phyloP scores from a whole-genome alignment of 1,140 invertebrate genomes.

The Lasioglossum baleicum region DNA sequence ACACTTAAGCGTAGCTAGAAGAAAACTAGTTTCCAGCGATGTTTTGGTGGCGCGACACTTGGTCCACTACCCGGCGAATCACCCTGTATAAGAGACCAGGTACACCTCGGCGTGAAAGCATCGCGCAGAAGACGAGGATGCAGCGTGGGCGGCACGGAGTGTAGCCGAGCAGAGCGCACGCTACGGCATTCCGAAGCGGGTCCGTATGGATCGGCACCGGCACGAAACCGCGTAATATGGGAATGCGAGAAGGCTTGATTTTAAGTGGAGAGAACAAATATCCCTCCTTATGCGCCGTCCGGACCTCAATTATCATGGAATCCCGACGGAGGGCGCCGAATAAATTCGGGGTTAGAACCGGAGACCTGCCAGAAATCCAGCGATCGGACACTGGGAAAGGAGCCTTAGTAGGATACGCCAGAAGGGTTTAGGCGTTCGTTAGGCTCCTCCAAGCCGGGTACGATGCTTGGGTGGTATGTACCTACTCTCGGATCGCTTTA shows the following conservation, averaged over 20 bases:
- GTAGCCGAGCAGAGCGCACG: slow-evolving; percentile 41
- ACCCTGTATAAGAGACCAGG: too few species aligned
- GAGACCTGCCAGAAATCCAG: slow-evolving; percentile 23
- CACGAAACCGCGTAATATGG: slow-evolving; percentile 69
- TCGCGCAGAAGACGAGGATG: slow-evolving; percentile 20
- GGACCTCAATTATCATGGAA: slow-evolving; percentile 70
- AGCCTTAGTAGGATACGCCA: neutral
- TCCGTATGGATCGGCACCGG: slow-evolving; percentile 13
- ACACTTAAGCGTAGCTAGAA: too few species aligned
- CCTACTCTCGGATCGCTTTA: neutral
- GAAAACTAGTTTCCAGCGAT: too few species aligned
- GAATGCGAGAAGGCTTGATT: slow-evolving; percentile 64
- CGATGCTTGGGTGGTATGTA: neutral
- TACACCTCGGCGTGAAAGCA: neutral
- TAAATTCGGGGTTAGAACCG: slow-evolving; percentile 56
- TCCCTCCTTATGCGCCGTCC: slow-evolving; percentile 44
- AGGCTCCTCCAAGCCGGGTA: too few species aligned
- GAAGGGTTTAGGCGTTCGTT: too few species aligned
- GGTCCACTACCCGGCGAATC: too few species aligned
- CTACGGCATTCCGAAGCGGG: slow-evolving; percentile 61
- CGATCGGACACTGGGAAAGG: slow-evolving; percentile 35
- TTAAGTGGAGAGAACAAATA: slow-evolving; percentile 70
- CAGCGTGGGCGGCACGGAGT: slow-evolving; percentile 62
- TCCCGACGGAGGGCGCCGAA: slow-evolving; percentile 54
- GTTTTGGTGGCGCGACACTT: too few species aligned